phyloP scores from a whole-genome alignment of 2,113 vertebrate genomes.

The Hystrix cristata region DNA sequence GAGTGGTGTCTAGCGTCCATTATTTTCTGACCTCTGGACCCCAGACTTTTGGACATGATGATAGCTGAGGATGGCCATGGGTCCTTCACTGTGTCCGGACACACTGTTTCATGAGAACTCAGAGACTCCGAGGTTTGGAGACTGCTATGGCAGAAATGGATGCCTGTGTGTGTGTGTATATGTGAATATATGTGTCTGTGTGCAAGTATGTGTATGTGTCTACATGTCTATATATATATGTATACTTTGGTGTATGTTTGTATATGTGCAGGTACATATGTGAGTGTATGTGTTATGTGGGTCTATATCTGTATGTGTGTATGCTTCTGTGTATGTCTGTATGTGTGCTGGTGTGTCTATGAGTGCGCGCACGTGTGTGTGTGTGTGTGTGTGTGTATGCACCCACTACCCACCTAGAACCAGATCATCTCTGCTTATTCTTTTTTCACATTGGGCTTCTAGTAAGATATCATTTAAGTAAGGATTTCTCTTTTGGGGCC shows the following conservation, averaged over 20 bases:
- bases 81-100: neutral
- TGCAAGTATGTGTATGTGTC: neutral
- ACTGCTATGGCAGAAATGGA: slow-evolving; percentile 6
- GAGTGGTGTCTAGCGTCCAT: neutral
- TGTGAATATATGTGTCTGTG: neutral
- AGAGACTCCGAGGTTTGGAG: neutral
- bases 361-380: neutral
- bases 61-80: neutral
- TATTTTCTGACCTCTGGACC: neutral
- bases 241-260: neutral
- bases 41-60: neutral
- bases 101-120: neutral
- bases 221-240: neutral
- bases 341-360: neutral
- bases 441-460: slow-evolving; percentile 30
- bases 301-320: neutral
- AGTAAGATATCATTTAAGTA: slow-evolving; percentile 60
- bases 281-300: neutral
- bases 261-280: neutral
- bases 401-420: neutral
- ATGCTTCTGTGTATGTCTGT: neutral
- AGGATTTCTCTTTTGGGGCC: neutral
- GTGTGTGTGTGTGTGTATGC: neutral
- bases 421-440: slow-evolving; percentile 8
- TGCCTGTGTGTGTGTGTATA: neutral